Evolutionary conservation across 1,140 invertebrate species (phyloP).

Genomic region (Sycobia sp.): DNA sequence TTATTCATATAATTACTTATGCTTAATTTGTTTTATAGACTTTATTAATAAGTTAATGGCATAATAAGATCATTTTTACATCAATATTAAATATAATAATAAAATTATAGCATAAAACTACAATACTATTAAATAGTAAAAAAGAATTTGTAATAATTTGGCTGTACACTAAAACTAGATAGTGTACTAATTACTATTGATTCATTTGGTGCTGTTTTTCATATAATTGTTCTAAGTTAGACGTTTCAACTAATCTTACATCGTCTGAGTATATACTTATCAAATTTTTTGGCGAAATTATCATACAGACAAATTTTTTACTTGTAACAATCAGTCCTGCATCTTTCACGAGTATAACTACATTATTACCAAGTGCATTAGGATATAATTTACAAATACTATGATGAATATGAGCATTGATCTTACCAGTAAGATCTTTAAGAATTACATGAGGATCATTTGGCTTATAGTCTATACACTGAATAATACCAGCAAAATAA

Average conservation of each 20-base stretch:
- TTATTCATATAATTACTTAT: too few species aligned
- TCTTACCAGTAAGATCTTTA: conserved; percentile 52
- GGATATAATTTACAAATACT: conserved; percentile 51
- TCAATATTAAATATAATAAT: too few species aligned
- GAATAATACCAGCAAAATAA: conserved; percentile 51
- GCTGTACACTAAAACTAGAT: too few species aligned
- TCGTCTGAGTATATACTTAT: conserved; percentile 50
- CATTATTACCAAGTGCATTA: conserved; percentile 47
- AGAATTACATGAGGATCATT: conserved; percentile 53
- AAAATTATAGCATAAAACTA: too few species aligned
- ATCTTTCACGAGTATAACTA: conserved; percentile 49
- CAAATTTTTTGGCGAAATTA: conserved; percentile 48
- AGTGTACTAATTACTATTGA: conserved; percentile 28
- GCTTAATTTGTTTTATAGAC: too few species aligned
- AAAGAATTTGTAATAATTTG: too few species aligned
- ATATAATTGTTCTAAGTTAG: conserved; percentile 33
- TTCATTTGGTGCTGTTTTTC: too few species aligned
- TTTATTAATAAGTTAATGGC: too few species aligned
- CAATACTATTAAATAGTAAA: too few species aligned
- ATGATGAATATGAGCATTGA: conserved; percentile 51
- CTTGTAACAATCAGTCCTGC: conserved; percentile 45
- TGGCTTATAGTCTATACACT: conserved; percentile 48
- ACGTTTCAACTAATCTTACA: conserved; percentile 42
- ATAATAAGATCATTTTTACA: too few species aligned
- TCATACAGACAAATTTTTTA: conserved; percentile 46